Evolutionary conservation across 1,140 invertebrate genomes (phyloP).

Genomic region (Diorhabda sublineata): DNA sequence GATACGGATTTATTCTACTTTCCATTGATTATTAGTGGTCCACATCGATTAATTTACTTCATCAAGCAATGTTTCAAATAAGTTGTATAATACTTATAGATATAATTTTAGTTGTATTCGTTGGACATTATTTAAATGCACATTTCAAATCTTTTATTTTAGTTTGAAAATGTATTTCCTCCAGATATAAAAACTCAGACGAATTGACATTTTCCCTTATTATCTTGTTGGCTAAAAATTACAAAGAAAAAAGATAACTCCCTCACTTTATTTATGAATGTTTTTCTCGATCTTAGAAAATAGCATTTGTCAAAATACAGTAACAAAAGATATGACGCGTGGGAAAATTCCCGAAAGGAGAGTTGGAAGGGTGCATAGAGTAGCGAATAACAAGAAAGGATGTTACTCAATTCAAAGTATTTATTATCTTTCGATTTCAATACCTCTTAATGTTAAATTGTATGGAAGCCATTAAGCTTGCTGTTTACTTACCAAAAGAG

Average conservation of each 20-base stretch:
- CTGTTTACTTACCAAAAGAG: too few relatives aligned
- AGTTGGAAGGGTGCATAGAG: neutral
- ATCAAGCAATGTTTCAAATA: too few relatives aligned
- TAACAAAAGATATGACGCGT: constrained; percentile 10
- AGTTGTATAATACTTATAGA: too few relatives aligned
- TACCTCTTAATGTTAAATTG: too few relatives aligned
- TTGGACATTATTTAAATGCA: too few relatives aligned
- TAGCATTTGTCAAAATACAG: constrained; percentile 9
- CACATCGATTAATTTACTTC: too few relatives aligned
- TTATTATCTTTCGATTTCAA: neutral
- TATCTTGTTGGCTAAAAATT: constrained; percentile 2
- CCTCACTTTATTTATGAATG: constrained; percentile 12
- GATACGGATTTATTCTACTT: too few relatives aligned
- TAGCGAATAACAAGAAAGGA: neutral
- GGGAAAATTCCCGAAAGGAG: constrained; percentile 5
- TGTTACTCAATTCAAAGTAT: neutral
- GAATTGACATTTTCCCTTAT: neutral
- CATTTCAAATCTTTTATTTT: too few relatives aligned
- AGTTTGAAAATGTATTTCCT: neutral
- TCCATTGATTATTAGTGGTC: too few relatives aligned
- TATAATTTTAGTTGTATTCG: too few relatives aligned
- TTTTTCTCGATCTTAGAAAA: constrained; percentile 9
- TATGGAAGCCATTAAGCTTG: too few relatives aligned
- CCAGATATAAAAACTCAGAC: constrained; percentile 4
- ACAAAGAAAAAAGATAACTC: constrained; percentile 8